These are phyloP conservation scores for Keiferia lycopersicella DNA, from an alignment of 2,888 invertebrate genomes.

Conservation along the genomic window DNA sequence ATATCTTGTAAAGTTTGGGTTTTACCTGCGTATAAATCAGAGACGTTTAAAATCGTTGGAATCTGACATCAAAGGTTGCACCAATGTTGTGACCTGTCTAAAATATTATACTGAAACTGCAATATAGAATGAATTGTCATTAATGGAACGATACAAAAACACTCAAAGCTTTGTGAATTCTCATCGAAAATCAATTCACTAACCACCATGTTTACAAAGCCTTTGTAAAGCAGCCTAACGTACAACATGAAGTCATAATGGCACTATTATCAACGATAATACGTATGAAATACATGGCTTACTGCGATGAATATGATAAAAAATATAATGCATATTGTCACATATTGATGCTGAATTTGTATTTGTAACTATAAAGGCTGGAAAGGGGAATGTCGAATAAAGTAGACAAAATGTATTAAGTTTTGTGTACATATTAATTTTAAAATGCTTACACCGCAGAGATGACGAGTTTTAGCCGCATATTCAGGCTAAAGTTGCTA, in stretches of 20 bases:
- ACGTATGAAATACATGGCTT: not conserved
- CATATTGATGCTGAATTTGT: not conserved
- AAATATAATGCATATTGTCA: not conserved
- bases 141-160: conserved; percentile 37
- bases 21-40: too few species aligned
- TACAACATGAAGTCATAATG: not conserved
- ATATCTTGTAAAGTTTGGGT: too few species aligned
- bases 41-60: too few species aligned
- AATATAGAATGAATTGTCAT: conserved; percentile 34
- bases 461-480: too few species aligned
- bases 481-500: too few species aligned
- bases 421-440: too few species aligned
- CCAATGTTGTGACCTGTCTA: too few species aligned
- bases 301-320: not conserved
- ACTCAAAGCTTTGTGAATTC: conserved; percentile 60
- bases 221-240: conserved; percentile 35
- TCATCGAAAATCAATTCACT: conserved; percentile 54
- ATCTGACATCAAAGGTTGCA: too few species aligned
- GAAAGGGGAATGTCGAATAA: too few species aligned
- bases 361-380: too few species aligned
- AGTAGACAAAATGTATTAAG: too few species aligned
- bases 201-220: conserved; percentile 55
- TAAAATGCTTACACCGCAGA: too few species aligned
- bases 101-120: not conserved
- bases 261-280: not conserved